Evolutionary conservation across 2,797 vertebrate genomes (phyloP).

Genomic region (Enteromius anoplus): DNA sequence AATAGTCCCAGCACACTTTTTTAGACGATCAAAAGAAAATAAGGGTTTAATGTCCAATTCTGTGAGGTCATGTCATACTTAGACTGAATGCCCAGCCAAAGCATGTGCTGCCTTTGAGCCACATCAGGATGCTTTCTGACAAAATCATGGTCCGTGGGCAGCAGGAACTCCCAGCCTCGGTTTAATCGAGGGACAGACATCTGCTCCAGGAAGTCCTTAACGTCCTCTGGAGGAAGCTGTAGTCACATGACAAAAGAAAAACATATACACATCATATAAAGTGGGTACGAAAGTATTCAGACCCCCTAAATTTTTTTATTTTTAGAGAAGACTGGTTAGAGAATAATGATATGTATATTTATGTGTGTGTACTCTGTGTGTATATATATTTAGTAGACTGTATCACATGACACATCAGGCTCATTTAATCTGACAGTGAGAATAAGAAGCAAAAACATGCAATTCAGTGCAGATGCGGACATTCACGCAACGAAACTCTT

Average conservation of each 20-base stretch:
- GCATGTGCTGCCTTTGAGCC: slow-evolving; percentile 95
- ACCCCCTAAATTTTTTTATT: too few species aligned
- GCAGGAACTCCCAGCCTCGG: slow-evolving; percentile 95
- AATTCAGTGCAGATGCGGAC: not conserved
- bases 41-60: not conserved
- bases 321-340: too few species aligned
- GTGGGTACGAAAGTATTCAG: too few species aligned
- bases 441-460: slow-evolving; percentile 1
- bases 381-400: not conserved
- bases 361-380: too few species aligned
- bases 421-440: not conserved
- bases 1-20: not conserved
- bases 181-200: slow-evolving; percentile 90
- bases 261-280: too few species aligned
- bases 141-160: slow-evolving; percentile 89
- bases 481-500: not conserved
- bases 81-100: slow-evolving; percentile 97
- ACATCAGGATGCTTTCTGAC: slow-evolving; percentile 95
- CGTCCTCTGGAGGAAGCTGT: slow-evolving; percentile 96
- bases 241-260: slow-evolving; percentile 19
- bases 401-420: not conserved
- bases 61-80: slow-evolving; percentile 77
- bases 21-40: not conserved
- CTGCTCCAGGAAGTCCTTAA: slow-evolving; percentile 98
- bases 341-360: too few species aligned